Conservation (phyloP, 2,888 invertebrate genomes). For the Anthrax anthrax region DNA sequence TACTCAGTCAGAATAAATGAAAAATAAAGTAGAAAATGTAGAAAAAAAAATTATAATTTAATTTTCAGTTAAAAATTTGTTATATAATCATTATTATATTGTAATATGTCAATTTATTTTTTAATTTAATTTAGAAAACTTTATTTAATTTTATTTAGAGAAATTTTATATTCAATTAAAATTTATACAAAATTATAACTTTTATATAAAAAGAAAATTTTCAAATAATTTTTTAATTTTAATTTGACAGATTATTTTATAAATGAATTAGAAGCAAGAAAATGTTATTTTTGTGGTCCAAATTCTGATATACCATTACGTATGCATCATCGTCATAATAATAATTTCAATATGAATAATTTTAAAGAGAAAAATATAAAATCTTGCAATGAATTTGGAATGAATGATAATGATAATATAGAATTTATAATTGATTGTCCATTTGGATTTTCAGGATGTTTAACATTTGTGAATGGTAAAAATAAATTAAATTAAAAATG, state of each 20-base stretch:
- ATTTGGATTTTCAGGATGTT: slow-evolving; percentile 10
- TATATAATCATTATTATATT: too few species aligned
- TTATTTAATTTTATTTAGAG: too few species aligned
- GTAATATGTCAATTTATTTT: too few species aligned
- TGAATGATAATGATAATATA: neutral
- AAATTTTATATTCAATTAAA: too few species aligned
- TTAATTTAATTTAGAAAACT: too few species aligned
- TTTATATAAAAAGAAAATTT: too few species aligned
- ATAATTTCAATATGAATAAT: neutral
- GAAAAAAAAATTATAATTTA: too few species aligned
- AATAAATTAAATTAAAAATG: neutral
- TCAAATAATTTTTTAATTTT: too few species aligned
- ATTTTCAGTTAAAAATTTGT: too few species aligned
- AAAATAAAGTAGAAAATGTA: too few species aligned
- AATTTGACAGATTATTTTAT: neutral
- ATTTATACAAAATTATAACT: too few species aligned
- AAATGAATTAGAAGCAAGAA: slow-evolving; percentile 4
- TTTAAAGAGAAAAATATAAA: neutral
- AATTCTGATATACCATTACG: slow-evolving; percentile 10
- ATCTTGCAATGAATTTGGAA: neutral
- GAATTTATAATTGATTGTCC: slow-evolving; percentile 13
- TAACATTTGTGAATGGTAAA: slow-evolving; percentile 13
- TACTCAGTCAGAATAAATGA: too few species aligned
- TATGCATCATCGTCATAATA: neutral
- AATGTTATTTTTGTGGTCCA: slow-evolving; percentile 13